Conservation (phyloP, 1,140 invertebrate species). For the Uloborus diversus region DNA sequence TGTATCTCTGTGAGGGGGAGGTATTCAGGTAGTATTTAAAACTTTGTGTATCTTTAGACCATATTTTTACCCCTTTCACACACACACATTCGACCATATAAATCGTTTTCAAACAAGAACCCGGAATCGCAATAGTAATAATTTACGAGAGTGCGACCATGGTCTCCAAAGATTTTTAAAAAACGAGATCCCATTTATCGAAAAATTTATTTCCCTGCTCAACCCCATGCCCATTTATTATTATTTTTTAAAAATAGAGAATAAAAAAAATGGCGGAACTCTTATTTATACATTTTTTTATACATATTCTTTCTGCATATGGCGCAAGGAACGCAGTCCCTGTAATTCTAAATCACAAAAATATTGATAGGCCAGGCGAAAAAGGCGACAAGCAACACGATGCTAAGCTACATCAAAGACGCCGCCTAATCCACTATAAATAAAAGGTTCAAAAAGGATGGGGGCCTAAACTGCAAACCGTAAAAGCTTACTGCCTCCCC, state of each 20-base stretch:
- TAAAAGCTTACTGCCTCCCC: slow-evolving; percentile 40
- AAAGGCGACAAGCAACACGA: slow-evolving; percentile 51
- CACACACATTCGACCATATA: background rate
- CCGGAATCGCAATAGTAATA: slow-evolving; percentile 26
- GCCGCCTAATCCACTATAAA: slow-evolving; percentile 57
- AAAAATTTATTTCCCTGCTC: slow-evolving; percentile 34
- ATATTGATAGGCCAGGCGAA: slow-evolving; percentile 45
- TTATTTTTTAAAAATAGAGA: background rate
- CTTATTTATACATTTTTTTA: background rate
- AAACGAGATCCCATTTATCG: slow-evolving; percentile 35
- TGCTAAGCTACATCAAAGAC: slow-evolving; percentile 51
- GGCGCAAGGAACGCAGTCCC: slow-evolving; percentile 16
- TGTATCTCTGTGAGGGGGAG: too few relatives aligned
- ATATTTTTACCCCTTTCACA: background rate
- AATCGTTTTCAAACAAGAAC: slow-evolving; percentile 43
- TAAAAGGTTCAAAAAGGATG: slow-evolving; percentile 54
- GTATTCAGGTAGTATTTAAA: too few relatives aligned
- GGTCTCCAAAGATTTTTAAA: slow-evolving; percentile 13
- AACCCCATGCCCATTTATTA: slow-evolving; percentile 21
- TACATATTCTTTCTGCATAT: background rate
- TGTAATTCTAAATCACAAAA: slow-evolving; percentile 55
- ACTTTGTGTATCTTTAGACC: too few relatives aligned
- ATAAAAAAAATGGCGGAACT: slow-evolving; percentile 4
- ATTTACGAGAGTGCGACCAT: slow-evolving; percentile 16
- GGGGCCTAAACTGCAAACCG: slow-evolving; percentile 51